Percentiles rank a stretch among this genome's conserved stretches.
Conservation (phyloP, 37 sponge, comb jelly and placozoan genomes). For the Beroe forskalii region DNA sequence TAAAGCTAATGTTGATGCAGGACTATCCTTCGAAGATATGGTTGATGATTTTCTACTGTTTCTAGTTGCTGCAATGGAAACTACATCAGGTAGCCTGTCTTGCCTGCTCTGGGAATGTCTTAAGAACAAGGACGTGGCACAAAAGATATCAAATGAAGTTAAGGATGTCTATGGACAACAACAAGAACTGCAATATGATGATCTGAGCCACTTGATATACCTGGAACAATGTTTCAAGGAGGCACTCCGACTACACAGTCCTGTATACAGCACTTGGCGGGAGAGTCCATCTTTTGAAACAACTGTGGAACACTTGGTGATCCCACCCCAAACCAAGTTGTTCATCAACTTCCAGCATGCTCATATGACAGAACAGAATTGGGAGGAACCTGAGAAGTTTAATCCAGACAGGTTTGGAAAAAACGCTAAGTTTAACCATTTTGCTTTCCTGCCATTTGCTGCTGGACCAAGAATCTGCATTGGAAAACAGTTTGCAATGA, state of each 20-base stretch:
- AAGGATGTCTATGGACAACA: background rate
- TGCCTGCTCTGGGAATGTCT: background rate
- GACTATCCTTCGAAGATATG: background rate
- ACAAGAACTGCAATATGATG: background rate
- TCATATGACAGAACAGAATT: background rate
- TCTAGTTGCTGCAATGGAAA: conserved; percentile 20
- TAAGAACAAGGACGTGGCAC: background rate
- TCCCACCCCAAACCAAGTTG: background rate
- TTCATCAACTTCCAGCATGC: too few species aligned
- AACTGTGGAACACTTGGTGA: background rate
- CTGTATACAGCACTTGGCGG: background rate
- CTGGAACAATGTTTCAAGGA: conserved; percentile 18
- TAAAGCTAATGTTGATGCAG: background rate
- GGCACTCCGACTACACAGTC: background rate
- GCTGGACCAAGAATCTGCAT: conserved; percentile 3
- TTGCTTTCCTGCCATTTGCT: background rate
- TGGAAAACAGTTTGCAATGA: conserved; percentile 38
- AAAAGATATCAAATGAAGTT: background rate
- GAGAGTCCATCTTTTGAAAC: background rate
- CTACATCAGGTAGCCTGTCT: background rate
- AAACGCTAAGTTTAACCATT: background rate
- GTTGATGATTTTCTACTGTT: background rate
- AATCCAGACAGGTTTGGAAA: background rate
- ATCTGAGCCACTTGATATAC: background rate
- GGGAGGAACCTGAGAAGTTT: background rate